phyloP scores from a whole-genome alignment of 1,140 invertebrate genomes.

The Megalonaias nervosa region DNA sequence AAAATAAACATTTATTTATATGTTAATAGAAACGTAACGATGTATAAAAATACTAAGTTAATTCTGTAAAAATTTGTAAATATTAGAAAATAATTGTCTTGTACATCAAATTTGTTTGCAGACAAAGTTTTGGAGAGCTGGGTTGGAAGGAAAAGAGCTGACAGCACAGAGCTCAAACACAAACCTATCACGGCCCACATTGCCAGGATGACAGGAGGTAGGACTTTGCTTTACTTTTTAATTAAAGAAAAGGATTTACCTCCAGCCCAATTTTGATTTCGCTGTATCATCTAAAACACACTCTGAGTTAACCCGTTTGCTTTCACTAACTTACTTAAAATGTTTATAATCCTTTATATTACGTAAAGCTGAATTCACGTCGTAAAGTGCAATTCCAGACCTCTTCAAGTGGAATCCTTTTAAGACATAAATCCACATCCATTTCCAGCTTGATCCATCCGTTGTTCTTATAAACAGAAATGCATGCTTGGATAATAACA shows the following conservation, averaged over 20 bases:
- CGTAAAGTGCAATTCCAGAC: not conserved
- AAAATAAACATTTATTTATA: too few relatives aligned
- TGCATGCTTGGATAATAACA: not conserved
- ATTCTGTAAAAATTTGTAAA: too few relatives aligned
- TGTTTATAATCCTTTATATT: not conserved
- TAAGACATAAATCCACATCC: not conserved
- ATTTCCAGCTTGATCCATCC: not conserved
- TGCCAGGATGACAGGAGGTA: slow-evolving; percentile 65
- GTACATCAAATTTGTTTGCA: slow-evolving; percentile 12
- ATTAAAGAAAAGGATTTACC: too few relatives aligned
- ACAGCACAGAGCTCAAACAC: slow-evolving; percentile 59
- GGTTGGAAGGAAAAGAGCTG: slow-evolving; percentile 53
- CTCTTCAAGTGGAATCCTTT: not conserved
- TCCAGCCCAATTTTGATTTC: too few relatives aligned
- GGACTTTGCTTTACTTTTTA: not conserved
- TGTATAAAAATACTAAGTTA: too few relatives aligned
- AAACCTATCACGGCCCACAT: slow-evolving; percentile 63
- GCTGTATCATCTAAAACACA: too few relatives aligned
- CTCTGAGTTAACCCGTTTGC: not conserved
- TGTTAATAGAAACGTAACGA: too few relatives aligned
- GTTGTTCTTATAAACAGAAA: not conserved
- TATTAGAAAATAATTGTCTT: too few relatives aligned
- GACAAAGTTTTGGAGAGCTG: slow-evolving; percentile 56
- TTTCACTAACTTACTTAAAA: not conserved
- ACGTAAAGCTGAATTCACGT: not conserved